Conservation (phyloP, 2,113 vertebrate species). For the Orthonyx spaldingii region DNA sequence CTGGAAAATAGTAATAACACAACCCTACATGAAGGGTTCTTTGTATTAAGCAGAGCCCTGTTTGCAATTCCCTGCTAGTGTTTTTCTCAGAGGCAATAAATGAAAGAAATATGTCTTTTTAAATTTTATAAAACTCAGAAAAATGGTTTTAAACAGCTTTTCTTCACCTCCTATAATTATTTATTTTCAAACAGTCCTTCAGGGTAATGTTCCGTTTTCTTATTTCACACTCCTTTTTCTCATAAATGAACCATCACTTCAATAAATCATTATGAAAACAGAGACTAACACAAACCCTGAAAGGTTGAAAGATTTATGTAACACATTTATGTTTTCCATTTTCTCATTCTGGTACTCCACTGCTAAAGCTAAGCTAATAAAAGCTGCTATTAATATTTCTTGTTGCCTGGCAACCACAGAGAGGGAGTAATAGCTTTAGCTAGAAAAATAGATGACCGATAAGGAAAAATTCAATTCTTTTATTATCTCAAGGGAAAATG, state of each 20-base stretch:
- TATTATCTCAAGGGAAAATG: slow-evolving; percentile 99
- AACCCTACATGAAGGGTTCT: slow-evolving; percentile 5
- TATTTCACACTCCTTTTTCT: slow-evolving; percentile 93
- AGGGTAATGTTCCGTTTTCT: slow-evolving; percentile 98
- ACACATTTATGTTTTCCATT: slow-evolving; percentile 99
- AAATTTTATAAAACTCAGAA: slow-evolving; percentile 85
- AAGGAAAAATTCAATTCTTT: slow-evolving; percentile 99
- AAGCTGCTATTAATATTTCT: slow-evolving; percentile 99
- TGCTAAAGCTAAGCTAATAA: slow-evolving; percentile 99
- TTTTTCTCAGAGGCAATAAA: slow-evolving; percentile 71
- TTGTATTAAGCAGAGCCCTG: slow-evolving; percentile 29
- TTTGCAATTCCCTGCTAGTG: slow-evolving; percentile 42
- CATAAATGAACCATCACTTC: slow-evolving; percentile 98
- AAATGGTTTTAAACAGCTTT: slow-evolving; percentile 90
- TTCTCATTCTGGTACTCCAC: slow-evolving; percentile 99
- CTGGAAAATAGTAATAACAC: slow-evolving; percentile 12
- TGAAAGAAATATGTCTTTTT: slow-evolving; percentile 79
- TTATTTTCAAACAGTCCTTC: slow-evolving; percentile 98
- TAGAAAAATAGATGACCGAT: slow-evolving; percentile 99
- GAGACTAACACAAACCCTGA: slow-evolving; percentile 94
- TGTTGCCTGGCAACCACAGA: slow-evolving; percentile 97
- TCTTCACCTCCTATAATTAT: slow-evolving; percentile 94
- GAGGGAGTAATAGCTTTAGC: slow-evolving; percentile 99
- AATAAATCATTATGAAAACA: slow-evolving; percentile 99
- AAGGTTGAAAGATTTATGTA: slow-evolving; percentile 99